Evolutionary conservation across 2,113 vertebrate genomes (phyloP).

Genomic region (Phaethon lepturus): DNA sequence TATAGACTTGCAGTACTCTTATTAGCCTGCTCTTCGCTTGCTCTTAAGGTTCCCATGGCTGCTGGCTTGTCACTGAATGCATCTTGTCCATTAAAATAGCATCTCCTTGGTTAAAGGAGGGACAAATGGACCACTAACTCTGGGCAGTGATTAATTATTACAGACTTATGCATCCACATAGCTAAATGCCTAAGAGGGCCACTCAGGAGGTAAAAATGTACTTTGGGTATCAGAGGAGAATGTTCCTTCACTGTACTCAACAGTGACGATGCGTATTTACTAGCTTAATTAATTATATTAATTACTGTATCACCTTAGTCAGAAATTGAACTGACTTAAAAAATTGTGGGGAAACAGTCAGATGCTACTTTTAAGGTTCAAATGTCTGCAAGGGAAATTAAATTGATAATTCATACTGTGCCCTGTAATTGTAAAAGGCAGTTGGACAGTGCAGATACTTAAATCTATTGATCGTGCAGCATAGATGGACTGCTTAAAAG

Average conservation of each 20-base stretch:
- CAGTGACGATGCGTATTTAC: not conserved
- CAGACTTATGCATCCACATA: not conserved
- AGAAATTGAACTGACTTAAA: not conserved
- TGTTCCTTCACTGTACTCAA: not conserved
- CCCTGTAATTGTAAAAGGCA: not conserved
- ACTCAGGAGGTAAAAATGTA: not conserved
- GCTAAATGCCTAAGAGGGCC: not conserved
- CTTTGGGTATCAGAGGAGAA: not conserved
- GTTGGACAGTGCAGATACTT: not conserved
- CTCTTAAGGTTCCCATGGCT: not conserved
- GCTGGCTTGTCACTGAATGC: not conserved
- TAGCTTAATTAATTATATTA: not conserved
- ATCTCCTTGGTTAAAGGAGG: not conserved
- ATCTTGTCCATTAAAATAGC: not conserved
- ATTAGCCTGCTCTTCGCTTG: not conserved
- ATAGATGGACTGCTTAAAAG: not conserved
- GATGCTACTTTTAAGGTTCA: not conserved
- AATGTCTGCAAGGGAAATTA: not conserved
- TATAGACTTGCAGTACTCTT: not conserved
- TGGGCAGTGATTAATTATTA: not conserved
- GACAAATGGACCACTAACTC: not conserved
- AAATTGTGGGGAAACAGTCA: not conserved
- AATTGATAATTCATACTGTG: not conserved
- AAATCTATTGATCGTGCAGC: not conserved
- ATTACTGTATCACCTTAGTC: not conserved